Conservation (phyloP, 1,140 invertebrate species). For the Pseudomyrmex pallidus region DNA sequence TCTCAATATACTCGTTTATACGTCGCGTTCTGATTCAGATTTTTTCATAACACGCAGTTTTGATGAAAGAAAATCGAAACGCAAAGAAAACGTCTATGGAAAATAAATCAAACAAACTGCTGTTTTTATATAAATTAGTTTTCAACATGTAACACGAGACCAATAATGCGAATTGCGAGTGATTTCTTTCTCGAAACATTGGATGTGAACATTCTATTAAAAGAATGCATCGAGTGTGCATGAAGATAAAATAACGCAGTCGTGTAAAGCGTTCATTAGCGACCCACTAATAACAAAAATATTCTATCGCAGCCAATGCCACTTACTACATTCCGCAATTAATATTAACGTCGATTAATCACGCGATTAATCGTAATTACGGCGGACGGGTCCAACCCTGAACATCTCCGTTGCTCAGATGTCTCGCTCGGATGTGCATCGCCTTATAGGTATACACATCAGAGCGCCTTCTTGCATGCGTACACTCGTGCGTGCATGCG, state of each 20-base stretch:
- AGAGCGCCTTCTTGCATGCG: not conserved
- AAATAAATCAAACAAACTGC: too few relatives aligned
- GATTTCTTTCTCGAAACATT: not conserved
- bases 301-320: not conserved
- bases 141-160: too few relatives aligned
- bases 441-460: conserved; percentile 1
- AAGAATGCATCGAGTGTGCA: not conserved
- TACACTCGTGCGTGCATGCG: conserved; percentile 7
- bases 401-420: not conserved
- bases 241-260: not conserved
- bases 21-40: not conserved
- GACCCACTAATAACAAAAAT: not conserved
- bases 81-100: too few relatives aligned
- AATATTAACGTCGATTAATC: conserved; percentile 57
- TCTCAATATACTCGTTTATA: not conserved
- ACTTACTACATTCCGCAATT: conserved; percentile 43
- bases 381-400: not conserved
- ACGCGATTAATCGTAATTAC: conserved; percentile 25
- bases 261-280: conserved; percentile 4
- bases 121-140: too few relatives aligned
- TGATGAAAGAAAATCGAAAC: too few relatives aligned
- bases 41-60: too few relatives aligned
- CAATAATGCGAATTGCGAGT: too few relatives aligned
- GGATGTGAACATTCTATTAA: not conserved
- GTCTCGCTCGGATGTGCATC: conserved; percentile 1